phyloP scores from a whole-genome alignment of 1,140 invertebrate genomes.

The Cyrtorhinus lividipennis region DNA sequence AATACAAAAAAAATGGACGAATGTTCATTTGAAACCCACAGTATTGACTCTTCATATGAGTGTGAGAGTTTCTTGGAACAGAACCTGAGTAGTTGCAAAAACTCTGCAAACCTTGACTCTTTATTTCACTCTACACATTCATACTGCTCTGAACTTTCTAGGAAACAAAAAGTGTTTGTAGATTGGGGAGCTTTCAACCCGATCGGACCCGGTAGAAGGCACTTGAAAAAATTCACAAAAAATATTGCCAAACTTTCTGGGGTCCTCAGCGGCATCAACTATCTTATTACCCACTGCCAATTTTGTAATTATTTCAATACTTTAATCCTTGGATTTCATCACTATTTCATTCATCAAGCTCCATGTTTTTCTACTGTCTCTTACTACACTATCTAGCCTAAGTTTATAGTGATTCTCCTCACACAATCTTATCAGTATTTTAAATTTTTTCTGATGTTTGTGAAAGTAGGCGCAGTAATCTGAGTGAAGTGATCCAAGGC shows the following conservation, averaged over 20 bases:
- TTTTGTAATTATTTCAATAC: not conserved
- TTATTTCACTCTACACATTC: too few species aligned
- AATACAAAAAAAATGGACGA: too few species aligned
- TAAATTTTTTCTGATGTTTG: not conserved
- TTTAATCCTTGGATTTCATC: not conserved
- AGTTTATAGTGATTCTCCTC: not conserved
- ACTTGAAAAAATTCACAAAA: not conserved
- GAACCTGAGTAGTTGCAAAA: too few species aligned
- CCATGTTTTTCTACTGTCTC: slow-evolving; percentile 1
- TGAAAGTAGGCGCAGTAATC: not conserved
- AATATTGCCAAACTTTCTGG: not conserved
- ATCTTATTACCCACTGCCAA: not conserved
- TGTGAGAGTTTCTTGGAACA: too few species aligned
- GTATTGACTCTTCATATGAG: too few species aligned
- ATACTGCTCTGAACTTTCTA: too few species aligned
- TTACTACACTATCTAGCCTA: not conserved
- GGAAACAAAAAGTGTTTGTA: too few species aligned
- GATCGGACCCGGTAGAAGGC: too few species aligned
- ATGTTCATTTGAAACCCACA: too few species aligned
- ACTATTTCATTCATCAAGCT: slow-evolving; percentile 6
- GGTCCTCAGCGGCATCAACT: not conserved
- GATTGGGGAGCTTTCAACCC: too few species aligned
- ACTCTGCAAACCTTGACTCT: too few species aligned
- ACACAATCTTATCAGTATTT: slow-evolving; percentile 1
- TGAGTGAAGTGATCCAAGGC: not conserved